Percentiles rank a stretch among this genome's conserved stretches.
These are phyloP conservation scores for Augochlora pura DNA, from an alignment of 1,140 invertebrate species.

Conservation along the genomic window DNA sequence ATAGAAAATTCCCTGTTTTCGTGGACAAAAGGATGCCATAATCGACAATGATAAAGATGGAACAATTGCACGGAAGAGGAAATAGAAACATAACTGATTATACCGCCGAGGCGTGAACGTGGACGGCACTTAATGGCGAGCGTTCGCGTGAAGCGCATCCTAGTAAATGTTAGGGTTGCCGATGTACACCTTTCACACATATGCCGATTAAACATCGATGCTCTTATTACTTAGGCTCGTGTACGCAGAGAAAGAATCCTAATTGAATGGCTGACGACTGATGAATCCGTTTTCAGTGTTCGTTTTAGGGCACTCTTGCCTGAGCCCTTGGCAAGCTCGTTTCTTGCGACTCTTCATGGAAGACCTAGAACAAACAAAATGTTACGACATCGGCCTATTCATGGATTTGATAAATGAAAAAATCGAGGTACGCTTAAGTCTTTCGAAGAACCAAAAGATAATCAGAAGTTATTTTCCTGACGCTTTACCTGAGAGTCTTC, in stretches of 20 bases:
- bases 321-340: background rate
- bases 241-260: background rate
- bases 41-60: no score
- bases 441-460: no score
- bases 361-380: background rate
- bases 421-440: background rate
- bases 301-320: background rate
- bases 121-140: conserved; percentile 60
- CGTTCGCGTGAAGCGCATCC: conserved; percentile 68
- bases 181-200: conserved; percentile 60
- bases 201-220: conserved; percentile 72
- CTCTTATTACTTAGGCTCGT: conserved; percentile 49
- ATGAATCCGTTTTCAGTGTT: background rate
- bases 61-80: no score
- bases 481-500: no score
- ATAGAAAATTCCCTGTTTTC: no score
- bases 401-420: background rate
- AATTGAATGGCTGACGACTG: background rate
- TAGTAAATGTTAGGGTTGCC: conserved; percentile 75
- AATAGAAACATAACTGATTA: background rate
- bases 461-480: no score
- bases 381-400: background rate
- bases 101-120: conserved; percentile 47
- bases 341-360: background rate
- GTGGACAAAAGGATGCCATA: no score